phyloP scores from a whole-genome alignment of 2,888 invertebrate genomes.

The Schrankia costaestrigalis region DNA sequence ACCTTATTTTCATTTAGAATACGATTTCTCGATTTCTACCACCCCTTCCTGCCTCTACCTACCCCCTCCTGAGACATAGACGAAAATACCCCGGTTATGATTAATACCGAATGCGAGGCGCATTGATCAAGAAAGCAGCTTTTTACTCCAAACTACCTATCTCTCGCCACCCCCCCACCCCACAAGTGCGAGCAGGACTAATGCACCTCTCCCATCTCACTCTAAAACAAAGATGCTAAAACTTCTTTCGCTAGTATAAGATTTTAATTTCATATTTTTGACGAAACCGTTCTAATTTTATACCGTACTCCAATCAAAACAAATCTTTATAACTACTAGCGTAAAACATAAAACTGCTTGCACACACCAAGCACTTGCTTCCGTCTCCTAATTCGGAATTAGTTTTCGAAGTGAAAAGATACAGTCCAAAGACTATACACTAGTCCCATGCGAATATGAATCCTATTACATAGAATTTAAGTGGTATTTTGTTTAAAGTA shows the following conservation, averaged over 20 bases:
- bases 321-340: constrained; percentile 21
- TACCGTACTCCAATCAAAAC: constrained; percentile 20
- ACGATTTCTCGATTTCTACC: constrained; percentile 63
- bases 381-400: constrained; percentile 78
- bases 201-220: constrained; percentile 74
- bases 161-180: constrained; percentile 54
- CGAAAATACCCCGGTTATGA: constrained; percentile 80
- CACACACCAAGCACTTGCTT: constrained; percentile 56
- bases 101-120: constrained; percentile 79
- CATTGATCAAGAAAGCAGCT: constrained; percentile 80
- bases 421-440: constrained; percentile 76
- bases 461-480: constrained; percentile 41
- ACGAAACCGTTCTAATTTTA: constrained; percentile 79
- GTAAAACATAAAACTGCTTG: constrained; percentile 32
- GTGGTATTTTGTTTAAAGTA: constrained; percentile 44
- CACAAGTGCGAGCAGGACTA: constrained; percentile 69
- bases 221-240: constrained; percentile 82
- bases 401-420: constrained; percentile 81
- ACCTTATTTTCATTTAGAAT: constrained; percentile 80
- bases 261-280: constrained; percentile 82
- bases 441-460: constrained; percentile 34
- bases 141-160: constrained; percentile 80
- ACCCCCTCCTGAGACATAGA: constrained; percentile 58
- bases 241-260: constrained; percentile 82
- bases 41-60: constrained; percentile 37